Percentiles rank a stretch among this genome's conserved stretches.
phyloP scores from a whole-genome alignment of 2,888 invertebrate genomes.

The Ectropis crepuscularia region DNA sequence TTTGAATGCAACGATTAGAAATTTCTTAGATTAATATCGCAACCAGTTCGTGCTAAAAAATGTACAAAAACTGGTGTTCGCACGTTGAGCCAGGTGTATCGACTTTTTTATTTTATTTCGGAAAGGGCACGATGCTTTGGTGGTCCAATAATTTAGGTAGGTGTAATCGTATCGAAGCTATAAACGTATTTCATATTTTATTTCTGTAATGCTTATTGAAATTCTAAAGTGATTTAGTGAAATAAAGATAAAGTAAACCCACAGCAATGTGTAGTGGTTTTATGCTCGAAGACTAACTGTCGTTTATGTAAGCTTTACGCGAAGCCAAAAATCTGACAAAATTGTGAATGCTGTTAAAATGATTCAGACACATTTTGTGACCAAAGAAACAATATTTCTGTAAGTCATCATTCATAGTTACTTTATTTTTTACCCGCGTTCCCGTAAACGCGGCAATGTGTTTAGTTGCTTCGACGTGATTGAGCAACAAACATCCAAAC shows the following conservation, averaged over 20 bases:
- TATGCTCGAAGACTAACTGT: constrained; percentile 4
- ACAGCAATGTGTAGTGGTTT: constrained; percentile 8
- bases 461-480: too few species aligned
- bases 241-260: constrained; percentile 17
- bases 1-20: constrained; percentile 1
- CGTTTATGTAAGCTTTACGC: too few species aligned
- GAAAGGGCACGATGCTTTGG: constrained; percentile 34
- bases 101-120: constrained; percentile 34
- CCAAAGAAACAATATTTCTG: too few species aligned
- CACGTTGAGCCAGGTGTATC: constrained; percentile 33
- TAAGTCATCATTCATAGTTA: too few species aligned
- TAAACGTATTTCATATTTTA: constrained; percentile 41
- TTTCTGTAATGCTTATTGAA: constrained; percentile 27
- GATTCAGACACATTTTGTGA: too few species aligned
- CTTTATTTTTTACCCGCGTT: too few species aligned
- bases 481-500: too few species aligned
- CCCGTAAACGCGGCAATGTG: too few species aligned
- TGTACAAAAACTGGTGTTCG: constrained; percentile 33
- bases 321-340: too few species aligned
- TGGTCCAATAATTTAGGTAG: constrained; percentile 45
- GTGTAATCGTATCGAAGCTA: constrained; percentile 41
- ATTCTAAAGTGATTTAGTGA: constrained; percentile 28
- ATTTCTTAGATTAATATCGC: constrained; percentile 2
- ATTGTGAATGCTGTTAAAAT: too few species aligned
- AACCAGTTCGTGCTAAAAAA: constrained; percentile 27